Base-by-base conservation (phyloP, 2,797 vertebrate genomes). In the Catamblyrhynchus diadema region DNA sequence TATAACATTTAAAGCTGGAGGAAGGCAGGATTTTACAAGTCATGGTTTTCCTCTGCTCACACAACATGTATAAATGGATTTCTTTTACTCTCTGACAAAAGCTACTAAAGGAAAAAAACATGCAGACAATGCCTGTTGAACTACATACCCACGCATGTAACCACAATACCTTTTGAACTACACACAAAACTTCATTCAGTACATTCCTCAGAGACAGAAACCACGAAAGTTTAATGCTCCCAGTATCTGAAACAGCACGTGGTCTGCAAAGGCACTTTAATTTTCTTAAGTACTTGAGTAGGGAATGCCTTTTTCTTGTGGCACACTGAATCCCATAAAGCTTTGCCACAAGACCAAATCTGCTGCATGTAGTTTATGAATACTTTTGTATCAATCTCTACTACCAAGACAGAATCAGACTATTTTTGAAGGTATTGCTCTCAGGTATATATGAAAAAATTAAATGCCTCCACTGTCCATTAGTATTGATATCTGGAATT, bases 1-100 rank as follows among this genome's bases (percentile, higher is more conserved):
- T 90, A 59, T 90, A 96, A 96, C 93, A 88, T 95, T 96, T 81
- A 97, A 93, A 96, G 90, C 74, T 83, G 57, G 91, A 84, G 93
- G 86, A 96, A 96, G 86, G 89, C 75, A 93, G 83, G 78, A 72
- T 80, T 87, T 97, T 91, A 85, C 92, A 89, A 84, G 86, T 88
- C 85, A 72, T 30, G 41, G 77, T 67, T 95, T 94, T 95, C 91
- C 87, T 91, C 82, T 5, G 56, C 73, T 95, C 70, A 78, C 83
- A 81, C 54, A 61, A 75, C 69, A 91, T 8, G 5, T n/a, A 91
- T 45, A 93, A 79, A 90, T 61, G 92, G 56, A 61, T 90, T 94
- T 93, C 27, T 95, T 96, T 91, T 33, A 95, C 69, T 73, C 79
- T 22, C 79, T 44, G 51, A 94, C 83, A 90, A 90, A 90, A 94